Evolutionary conservation across 2,113 vertebrate species (phyloP).

Genomic region (Benthochromis sp.): DNA sequence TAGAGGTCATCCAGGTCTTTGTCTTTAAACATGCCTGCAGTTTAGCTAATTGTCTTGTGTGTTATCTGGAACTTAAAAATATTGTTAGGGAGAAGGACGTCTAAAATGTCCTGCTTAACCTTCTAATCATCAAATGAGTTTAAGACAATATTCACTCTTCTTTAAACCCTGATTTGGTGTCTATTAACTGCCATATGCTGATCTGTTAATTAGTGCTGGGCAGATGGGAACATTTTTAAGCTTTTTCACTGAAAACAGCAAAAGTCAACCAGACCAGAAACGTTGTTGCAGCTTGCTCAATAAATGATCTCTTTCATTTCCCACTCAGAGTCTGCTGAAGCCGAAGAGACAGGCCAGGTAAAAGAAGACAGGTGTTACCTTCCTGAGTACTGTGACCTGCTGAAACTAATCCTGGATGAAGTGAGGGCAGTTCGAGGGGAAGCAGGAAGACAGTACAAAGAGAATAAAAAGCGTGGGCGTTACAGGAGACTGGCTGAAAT

Average conservation of each 20-base stretch:
- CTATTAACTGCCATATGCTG: too few species aligned
- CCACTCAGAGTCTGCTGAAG: neutral
- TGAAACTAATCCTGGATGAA: conserved; percentile 30
- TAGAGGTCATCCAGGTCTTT: too few species aligned
- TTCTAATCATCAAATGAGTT: too few species aligned
- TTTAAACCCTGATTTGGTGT: too few species aligned
- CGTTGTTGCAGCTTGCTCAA: neutral
- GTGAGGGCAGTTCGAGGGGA: neutral
- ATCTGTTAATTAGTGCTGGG: too few species aligned
- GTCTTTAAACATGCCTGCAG: too few species aligned
- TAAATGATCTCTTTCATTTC: neutral
- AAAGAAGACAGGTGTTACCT: neutral
- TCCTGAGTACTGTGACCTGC: neutral
- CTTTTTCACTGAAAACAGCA: neutral
- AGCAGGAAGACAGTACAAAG: neutral
- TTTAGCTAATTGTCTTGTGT: too few species aligned
- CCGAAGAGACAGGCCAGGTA: neutral
- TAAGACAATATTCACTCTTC: too few species aligned
- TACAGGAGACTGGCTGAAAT: neutral
- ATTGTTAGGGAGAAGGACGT: too few species aligned
- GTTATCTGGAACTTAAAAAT: too few species aligned
- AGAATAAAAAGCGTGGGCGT: fast-evolving
- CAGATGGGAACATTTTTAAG: neutral
- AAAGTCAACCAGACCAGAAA: neutral
- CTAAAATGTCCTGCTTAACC: too few species aligned